Evolutionary conservation across 2,888 invertebrate species (phyloP), one percentile per base, ranked within the genome.

Genomic region (Scotopteryx bipunctaria): DNA sequence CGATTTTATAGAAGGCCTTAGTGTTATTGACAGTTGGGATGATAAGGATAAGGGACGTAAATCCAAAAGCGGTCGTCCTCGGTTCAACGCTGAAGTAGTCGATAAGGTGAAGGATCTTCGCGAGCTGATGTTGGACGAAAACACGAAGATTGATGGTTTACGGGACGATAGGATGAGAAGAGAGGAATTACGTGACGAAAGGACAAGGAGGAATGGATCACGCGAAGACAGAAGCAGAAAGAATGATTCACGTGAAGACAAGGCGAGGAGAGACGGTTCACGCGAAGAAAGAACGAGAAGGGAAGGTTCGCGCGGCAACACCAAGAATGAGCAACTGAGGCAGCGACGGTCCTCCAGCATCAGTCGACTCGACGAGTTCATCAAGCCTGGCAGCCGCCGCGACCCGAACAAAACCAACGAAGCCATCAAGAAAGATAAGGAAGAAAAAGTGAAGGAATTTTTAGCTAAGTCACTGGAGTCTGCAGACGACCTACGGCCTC

Each of bases 1-100:
- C 5, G 88, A 89, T 19, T 89, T 90, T 66, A 86, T 90, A 65
- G 78, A 85, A 64, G 87, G 89, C 64, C 80, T 90, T 19, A 87
- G 84, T 76, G 87, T 90, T 43, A 81, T 90, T 40, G 90, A 90
- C 57, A 86, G 83, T 64, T 88, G 88, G 88, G 79, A 83, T 36
- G 86, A 54, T 19, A 54, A 47, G 21, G 42, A 27, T 35, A 53
- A 80, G 21, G 71, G 71, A 19, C 71, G 66, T 27, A 54, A 47
- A 19, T 44, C 49, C 40, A 35, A 57, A 48, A 31, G 11, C 57
- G 43, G 63, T 56, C 49, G 43, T n/a, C 49, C 65, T 2, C 68
- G 73, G 5, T 68, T 77, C 33, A 59, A 76, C 42, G 46, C 67
- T 1, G 71, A 81, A 35, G 61, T 69, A 1, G 5, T 81, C 13